Percentiles rank a stretch among this genome's conserved stretches.
Conservation (phyloP, 2,888 invertebrate genomes). For the Tetanocera ferruginea region DNA sequence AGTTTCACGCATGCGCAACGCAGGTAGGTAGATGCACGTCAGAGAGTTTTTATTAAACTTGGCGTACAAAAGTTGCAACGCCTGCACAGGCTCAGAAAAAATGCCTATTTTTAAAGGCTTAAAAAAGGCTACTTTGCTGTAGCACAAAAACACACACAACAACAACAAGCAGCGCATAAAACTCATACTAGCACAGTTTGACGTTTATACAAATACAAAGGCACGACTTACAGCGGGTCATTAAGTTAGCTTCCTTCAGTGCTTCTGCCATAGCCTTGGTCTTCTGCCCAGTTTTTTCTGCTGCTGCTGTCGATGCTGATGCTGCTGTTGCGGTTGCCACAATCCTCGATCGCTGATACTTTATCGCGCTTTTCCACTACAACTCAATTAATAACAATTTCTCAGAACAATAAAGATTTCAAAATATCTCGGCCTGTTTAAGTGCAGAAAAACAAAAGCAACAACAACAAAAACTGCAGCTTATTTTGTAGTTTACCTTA, state of each 20-base stretch:
- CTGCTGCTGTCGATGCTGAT: conserved; percentile 14
- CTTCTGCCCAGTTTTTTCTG: neutral
- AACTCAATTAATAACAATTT: conserved; percentile 70
- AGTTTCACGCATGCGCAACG: conserved; percentile 45
- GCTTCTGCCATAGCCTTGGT: neutral
- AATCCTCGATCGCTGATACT: conserved; percentile 49
- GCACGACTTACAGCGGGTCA: conserved; percentile 32
- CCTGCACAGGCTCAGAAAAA: neutral
- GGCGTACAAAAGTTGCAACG: neutral
- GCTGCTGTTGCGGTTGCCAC: neutral
- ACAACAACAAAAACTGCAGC: neutral
- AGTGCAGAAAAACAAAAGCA: neutral
- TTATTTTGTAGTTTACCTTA: too few species aligned
- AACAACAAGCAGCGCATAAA: neutral
- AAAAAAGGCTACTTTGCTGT: neutral
- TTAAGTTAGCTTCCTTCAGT: conserved; percentile 27
- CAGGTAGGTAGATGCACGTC: neutral
- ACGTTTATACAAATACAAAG: conserved; percentile 6
- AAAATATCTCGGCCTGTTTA: conserved; percentile 19
- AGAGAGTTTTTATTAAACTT: neutral
- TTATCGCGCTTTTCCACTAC: conserved; percentile 53
- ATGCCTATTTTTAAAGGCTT: neutral
- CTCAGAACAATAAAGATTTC: conserved; percentile 64
- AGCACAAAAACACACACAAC: neutral
- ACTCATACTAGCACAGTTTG: conserved; percentile 13